Base-by-base conservation (phyloP, 1,140 invertebrate species). In the Matsumurasca onukii region DNA sequence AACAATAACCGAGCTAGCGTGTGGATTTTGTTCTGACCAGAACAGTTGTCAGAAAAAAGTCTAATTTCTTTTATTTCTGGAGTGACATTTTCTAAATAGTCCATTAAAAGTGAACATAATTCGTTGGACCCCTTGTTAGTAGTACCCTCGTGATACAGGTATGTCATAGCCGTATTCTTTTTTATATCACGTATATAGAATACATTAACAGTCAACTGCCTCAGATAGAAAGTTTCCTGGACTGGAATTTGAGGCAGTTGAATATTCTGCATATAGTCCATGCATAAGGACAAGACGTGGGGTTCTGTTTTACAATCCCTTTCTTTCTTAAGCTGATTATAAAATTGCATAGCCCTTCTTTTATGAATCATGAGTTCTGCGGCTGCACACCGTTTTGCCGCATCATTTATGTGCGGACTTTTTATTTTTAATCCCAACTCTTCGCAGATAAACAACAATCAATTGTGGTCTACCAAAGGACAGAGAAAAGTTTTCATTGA, bases 241-340 rank as follows among this genome's bases (percentile, higher is more conserved):
- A 75, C 65, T 20, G 73, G 71, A 63, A 74, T 72, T 30, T 67
- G 61, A 49, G 73, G 71, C n/a, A 74, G 31, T 15, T 70, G 71
- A 49, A 79, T 51, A 72, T 78, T 79, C 68, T 77, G 74, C 76
- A 78, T 77, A 68, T 73, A 78, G 73, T 78, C 77, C 68, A 78
- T 75, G 66, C 64, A 57, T 24, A 77, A 66, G 31, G 70, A 64
- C 69, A 39, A 70, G 29, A 69, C 52, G 34, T 67, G 68, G 29
- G 64, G 63, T 48, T 72, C 66, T 22, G 69, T 72, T 13, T 66
- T 66, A 72, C 62, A 71, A 68, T 67, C 59, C 68, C 51, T 66
- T 67, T 70, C 69, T 61, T 66, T 69, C 63, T 71, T 74, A 68
- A 71, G 69, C 71, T 71, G 72, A 65, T 31, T 75, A 68, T 75